Evolutionary conservation across 1,140 invertebrate genomes (phyloP).

Genomic region (Bombus huntii): DNA sequence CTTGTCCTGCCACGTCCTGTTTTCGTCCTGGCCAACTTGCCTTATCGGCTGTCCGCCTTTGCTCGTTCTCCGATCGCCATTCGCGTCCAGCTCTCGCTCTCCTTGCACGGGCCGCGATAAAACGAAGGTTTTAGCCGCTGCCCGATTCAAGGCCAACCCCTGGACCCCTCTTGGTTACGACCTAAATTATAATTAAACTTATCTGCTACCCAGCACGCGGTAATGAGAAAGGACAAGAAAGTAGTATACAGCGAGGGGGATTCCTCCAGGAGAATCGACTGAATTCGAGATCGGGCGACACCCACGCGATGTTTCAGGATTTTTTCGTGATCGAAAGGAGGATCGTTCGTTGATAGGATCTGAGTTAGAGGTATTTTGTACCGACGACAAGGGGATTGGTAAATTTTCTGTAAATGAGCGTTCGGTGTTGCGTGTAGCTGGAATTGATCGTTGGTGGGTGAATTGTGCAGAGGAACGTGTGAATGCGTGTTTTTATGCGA

Average conservation of each 20-base stretch:
- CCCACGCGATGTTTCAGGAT: background rate
- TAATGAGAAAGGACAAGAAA: background rate
- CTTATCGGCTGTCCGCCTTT: constrained; percentile 29
- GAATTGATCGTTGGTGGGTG: background rate
- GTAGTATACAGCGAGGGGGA: no score
- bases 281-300: background rate
- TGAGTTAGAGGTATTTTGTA: background rate
- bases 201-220: background rate
- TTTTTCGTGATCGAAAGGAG: background rate
- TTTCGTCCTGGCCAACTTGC: constrained; percentile 34
- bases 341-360: background rate
- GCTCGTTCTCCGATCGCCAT: background rate
- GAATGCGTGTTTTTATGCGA: background rate
- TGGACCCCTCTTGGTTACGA: background rate
- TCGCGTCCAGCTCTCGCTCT: constrained; percentile 5
- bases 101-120: constrained; percentile 26
- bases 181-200: constrained; percentile 43
- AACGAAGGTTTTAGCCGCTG: constrained; percentile 21
- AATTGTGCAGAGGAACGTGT: background rate
- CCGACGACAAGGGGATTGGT: background rate
- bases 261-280: no score
- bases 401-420: background rate
- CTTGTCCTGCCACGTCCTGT: constrained; percentile 52
- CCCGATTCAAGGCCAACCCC: background rate
- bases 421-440: background rate